phyloP scores from a whole-genome alignment of 2,888 invertebrate genomes.

The Eupithecia vulgata region DNA sequence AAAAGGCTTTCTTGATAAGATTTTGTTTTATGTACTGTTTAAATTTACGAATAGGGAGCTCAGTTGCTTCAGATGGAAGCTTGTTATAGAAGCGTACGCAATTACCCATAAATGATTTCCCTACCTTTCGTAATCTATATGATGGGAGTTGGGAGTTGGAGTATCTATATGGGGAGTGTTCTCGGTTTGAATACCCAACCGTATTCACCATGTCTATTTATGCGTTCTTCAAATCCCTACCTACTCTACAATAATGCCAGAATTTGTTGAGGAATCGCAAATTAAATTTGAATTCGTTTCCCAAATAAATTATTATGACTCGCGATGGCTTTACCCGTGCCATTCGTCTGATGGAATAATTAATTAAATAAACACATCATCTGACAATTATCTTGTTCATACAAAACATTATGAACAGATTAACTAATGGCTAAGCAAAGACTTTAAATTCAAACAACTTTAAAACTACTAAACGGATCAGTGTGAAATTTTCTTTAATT shows the following conservation, averaged over 20 bases:
- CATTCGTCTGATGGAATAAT: conserved; percentile 23
- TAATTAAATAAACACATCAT: conserved; percentile 12
- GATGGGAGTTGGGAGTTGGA: too few species aligned
- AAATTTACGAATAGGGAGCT: too few species aligned
- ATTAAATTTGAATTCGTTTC: conserved; percentile 39
- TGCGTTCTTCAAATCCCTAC: conserved; percentile 14
- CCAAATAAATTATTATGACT: conserved; percentile 50
- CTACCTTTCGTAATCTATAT: too few species aligned
- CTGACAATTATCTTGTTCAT: not conserved
- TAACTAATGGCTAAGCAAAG: not conserved
- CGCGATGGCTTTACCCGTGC: conserved; percentile 5
- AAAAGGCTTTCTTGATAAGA: too few species aligned
- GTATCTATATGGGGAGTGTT: too few species aligned
- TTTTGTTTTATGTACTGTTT: too few species aligned
- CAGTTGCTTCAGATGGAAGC: too few species aligned
- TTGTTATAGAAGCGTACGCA: too few species aligned
- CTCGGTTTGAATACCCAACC: not conserved
- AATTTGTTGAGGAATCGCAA: conserved; percentile 30
- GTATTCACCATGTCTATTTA: conserved; percentile 14
- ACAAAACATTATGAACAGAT: not conserved
- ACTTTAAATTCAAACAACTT: not conserved
- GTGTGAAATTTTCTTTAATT: not conserved
- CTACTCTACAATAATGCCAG: conserved; percentile 7
- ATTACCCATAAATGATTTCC: too few species aligned
- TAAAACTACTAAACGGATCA: not conserved